phyloP scores from a whole-genome alignment of 2,113 vertebrate genomes.

The Pterocles orientalis region DNA sequence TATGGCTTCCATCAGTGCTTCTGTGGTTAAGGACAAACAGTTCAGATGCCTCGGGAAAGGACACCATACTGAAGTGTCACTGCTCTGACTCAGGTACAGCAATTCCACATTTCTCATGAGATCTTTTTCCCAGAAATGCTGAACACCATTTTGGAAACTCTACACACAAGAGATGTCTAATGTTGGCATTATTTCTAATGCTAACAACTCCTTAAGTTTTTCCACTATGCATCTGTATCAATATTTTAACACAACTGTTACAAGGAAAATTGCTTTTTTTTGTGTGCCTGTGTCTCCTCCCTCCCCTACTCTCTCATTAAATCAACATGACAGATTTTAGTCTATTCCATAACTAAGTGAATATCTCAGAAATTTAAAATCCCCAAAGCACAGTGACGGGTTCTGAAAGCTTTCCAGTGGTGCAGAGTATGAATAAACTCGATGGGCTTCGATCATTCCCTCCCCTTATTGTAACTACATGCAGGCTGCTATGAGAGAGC shows the following conservation, averaged over 20 bases:
- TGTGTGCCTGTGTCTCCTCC: constrained; percentile 16
- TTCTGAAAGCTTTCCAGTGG: constrained; percentile 54
- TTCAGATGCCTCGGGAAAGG: background rate
- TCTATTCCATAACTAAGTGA: constrained; percentile 64
- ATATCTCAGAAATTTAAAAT: constrained; percentile 67
- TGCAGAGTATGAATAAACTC: background rate
- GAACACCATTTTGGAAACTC: constrained; percentile 51
- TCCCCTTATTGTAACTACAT: background rate
- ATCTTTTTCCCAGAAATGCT: constrained; percentile 46
- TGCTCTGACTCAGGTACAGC: background rate
- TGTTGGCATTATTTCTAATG: constrained; percentile 64
- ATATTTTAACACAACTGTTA: constrained; percentile 72
- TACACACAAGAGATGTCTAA: constrained; percentile 49
- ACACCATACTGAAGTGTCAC: background rate
- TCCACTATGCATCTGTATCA: constrained; percentile 64
- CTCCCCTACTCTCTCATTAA: constrained; percentile 62
- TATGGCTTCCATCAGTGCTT: background rate
- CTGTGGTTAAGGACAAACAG: background rate
- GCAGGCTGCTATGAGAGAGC: background rate
- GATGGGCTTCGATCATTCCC: background rate
- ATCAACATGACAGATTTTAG: constrained; percentile 62
- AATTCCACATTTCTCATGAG: constrained; percentile 22
- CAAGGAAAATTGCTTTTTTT: constrained; percentile 64
- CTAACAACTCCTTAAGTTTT: constrained; percentile 60
- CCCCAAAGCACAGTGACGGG: constrained; percentile 34